Percentiles rank a stretch among this genome's conserved stretches.
These are phyloP conservation scores for Cetoscarus ocellatus DNA, from an alignment of 2,797 vertebrate species.

Conservation along the genomic window DNA sequence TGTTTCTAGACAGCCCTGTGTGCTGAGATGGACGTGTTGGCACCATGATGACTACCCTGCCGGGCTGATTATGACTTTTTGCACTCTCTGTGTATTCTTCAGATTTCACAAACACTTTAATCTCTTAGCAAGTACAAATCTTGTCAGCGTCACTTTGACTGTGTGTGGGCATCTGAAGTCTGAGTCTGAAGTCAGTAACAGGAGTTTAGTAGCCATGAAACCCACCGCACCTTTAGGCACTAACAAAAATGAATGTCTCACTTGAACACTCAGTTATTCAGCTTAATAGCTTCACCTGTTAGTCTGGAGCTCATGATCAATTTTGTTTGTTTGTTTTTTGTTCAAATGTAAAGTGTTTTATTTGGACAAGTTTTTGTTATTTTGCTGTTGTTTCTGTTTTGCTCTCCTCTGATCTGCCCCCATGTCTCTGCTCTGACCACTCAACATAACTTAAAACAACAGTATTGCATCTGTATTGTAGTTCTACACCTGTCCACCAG, in stretches of 20 bases:
- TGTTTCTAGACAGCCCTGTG: slow-evolving; percentile 34
- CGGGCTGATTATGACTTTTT: slow-evolving; percentile 22
- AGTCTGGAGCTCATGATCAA: background rate
- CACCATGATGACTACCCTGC: slow-evolving; percentile 26
- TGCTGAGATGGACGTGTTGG: slow-evolving; percentile 37
- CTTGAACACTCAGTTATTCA: too few relatives aligned
- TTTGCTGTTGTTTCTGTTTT: too few relatives aligned
- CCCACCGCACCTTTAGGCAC: slow-evolving; percentile 4
- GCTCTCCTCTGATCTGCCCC: too few relatives aligned
- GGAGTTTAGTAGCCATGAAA: slow-evolving; percentile 19
- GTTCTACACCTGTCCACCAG: slow-evolving; percentile 9
- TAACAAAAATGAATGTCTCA: background rate
- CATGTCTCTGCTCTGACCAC: too few relatives aligned
- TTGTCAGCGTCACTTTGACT: background rate
- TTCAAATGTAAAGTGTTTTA: background rate
- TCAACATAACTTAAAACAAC: background rate
- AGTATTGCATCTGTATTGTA: background rate
- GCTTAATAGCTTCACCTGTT: background rate
- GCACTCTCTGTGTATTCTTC: slow-evolving; percentile 16
- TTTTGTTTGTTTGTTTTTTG: background rate
- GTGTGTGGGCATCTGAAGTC: slow-evolving; percentile 27
- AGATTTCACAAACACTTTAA: slow-evolving; percentile 21
- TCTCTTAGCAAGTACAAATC: slow-evolving; percentile 6
- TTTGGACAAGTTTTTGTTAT: too few relatives aligned
- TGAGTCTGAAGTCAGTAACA: background rate